Percentiles rank a stretch among this genome's conserved stretches.
Conservation (phyloP, 2,888 invertebrate species). For the Eupsilia transversa region DNA sequence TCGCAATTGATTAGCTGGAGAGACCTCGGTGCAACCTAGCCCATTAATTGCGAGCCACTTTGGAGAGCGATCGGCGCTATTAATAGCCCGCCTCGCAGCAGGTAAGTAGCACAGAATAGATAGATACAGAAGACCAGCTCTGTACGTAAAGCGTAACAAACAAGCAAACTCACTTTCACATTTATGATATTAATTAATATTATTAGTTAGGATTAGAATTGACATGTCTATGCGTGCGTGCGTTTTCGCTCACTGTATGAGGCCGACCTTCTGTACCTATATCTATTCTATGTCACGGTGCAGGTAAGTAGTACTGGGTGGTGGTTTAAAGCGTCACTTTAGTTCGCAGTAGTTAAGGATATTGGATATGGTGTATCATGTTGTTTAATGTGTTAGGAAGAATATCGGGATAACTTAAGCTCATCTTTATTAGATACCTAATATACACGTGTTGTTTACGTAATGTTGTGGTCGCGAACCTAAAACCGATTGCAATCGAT, state of each 20-base stretch:
- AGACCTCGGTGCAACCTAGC: conserved; percentile 71
- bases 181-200: too few relatives aligned
- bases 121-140: background rate
- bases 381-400: conserved; percentile 11
- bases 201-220: too few relatives aligned
- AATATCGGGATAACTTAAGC: too few relatives aligned
- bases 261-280: conserved; percentile 15
- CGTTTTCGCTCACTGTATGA: background rate
- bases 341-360: conserved; percentile 14
- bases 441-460: too few relatives aligned
- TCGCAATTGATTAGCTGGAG: conserved; percentile 76
- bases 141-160: too few relatives aligned
- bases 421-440: too few relatives aligned
- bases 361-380: conserved; percentile 44
- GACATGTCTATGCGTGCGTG: too few relatives aligned
- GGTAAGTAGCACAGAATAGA: conserved; percentile 27
- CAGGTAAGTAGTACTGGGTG: conserved; percentile 35
- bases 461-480: too few relatives aligned
- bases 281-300: background rate
- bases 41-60: conserved; percentile 74
- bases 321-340: conserved; percentile 45
- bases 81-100: conserved; percentile 54
- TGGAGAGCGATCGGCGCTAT: conserved; percentile 60
- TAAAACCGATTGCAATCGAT: too few relatives aligned
- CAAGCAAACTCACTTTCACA: too few relatives aligned